Base-by-base conservation (phyloP, 2,113 vertebrate genomes). In the Phalacrocorax carbo region DNA sequence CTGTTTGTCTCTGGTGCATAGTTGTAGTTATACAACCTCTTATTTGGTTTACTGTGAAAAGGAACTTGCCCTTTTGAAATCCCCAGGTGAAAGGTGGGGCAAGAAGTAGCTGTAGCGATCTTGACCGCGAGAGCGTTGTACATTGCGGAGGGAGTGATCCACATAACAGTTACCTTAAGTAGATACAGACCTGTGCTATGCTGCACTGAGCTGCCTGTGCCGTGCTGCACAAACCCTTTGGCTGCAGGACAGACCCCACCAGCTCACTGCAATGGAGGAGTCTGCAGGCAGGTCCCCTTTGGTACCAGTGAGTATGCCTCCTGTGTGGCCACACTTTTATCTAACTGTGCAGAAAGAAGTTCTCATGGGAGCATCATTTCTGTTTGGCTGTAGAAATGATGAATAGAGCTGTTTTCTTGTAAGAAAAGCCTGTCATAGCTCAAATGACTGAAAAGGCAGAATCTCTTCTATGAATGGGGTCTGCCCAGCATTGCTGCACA, bases 291-390 rank as follows among this genome's bases (percentile, higher is more conserved):
- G 22, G 38, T 65, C 8, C 29, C 16, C 26, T 8, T 29, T 3
- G 0, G 11, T 48, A 42, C 16, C 5, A 11, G 12, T 5, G 13
- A 26, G 66, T 61, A 36, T 0, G 0, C 4, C 46, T 81, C 13
- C 52, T 51, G 32, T 0, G 0, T 25, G 46, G n/a, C 46, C 27
- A 66, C 13, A 13, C 12, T 46, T 71, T 54, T 55, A 22, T 20
- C 68, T 46, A 55, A 40, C 20, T 48, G 15, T 8, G 21, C 42
- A 62, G 27, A 0, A 6, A 69, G 86, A 73, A 14, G 29, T 58
- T 54, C 34, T 79, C 12, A 13, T 4, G 26, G 40, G 7, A 83
- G 2, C 14, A 38, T 21, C 11, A 9, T 49, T 90, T 72, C 54
- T 69, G 18, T 64, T 62, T 48, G 30, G 65, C 27, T 32, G 71